phyloP scores from a whole-genome alignment of 2,113 vertebrate species.

The Microcebus murinus region DNA sequence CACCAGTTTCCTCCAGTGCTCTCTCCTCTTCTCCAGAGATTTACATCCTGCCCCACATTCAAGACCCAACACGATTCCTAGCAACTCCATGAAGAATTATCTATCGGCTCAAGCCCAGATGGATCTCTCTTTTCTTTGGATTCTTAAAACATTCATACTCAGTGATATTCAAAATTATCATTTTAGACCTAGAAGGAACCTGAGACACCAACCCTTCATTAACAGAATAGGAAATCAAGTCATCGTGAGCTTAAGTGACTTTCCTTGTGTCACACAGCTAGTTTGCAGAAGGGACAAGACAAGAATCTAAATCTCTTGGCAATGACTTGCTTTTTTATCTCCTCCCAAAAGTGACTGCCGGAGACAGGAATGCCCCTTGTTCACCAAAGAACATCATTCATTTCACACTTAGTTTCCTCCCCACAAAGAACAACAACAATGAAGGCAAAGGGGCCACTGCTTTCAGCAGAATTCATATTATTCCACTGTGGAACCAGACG shows the following conservation, averaged over 20 bases:
- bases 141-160: not conserved
- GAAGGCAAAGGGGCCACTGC: not conserved
- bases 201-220: not conserved
- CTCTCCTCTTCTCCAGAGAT: not conserved
- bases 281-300: not conserved
- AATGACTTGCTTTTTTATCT: not conserved
- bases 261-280: not conserved
- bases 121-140: not conserved
- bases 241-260: not conserved
- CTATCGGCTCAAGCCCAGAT: not conserved
- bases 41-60: not conserved
- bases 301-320: not conserved
- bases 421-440: not conserved
- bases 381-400: not conserved
- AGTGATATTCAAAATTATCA: not conserved
- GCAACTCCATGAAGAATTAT: not conserved
- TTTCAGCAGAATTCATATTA: not conserved
- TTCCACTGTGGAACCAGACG: not conserved
- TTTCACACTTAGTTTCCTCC: not conserved
- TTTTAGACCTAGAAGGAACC: not conserved
- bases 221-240: not conserved
- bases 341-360: not conserved
- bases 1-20: not conserved
- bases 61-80: not conserved
- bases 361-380: not conserved